phyloP scores from a whole-genome alignment of 2,797 vertebrate species.

The Thamnophis elegans region DNA sequence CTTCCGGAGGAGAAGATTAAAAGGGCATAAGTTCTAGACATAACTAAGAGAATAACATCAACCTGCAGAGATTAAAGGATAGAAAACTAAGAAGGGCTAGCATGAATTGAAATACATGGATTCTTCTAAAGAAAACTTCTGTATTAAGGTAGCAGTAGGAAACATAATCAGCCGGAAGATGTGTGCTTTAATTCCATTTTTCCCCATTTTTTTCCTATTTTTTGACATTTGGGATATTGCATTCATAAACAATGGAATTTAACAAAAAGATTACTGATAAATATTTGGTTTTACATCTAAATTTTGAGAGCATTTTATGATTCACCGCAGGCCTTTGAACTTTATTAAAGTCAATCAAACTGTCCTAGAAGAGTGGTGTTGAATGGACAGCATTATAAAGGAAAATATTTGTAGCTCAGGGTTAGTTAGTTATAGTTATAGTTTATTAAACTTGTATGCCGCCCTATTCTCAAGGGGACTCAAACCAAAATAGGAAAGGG shows the following conservation, averaged over 20 bases:
- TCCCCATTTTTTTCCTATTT: neutral
- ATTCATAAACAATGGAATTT: neutral
- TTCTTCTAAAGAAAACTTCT: neutral
- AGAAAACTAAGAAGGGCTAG: neutral
- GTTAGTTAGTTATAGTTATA: too few species aligned
- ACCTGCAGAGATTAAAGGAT: neutral
- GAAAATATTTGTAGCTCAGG: too few species aligned
- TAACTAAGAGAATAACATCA: neutral
- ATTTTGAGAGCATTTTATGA: neutral
- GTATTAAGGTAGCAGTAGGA: neutral
- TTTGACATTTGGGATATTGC: neutral
- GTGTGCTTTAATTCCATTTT: neutral
- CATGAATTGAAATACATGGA: neutral
- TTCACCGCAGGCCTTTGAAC: neutral
- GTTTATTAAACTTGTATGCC: too few species aligned
- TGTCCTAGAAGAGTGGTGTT: neutral
- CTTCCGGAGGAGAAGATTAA: neutral
- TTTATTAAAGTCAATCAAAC: neutral
- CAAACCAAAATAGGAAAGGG: too few species aligned
- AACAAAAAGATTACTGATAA: neutral
- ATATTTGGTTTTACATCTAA: neutral
- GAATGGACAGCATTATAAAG: neutral
- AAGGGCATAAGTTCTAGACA: neutral
- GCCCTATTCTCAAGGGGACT: too few species aligned
- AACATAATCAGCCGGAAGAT: neutral